These are phyloP conservation scores for Lepisosteus oculatus DNA, from an alignment of 2,113 vertebrate species.

Conservation along the genomic window DNA sequence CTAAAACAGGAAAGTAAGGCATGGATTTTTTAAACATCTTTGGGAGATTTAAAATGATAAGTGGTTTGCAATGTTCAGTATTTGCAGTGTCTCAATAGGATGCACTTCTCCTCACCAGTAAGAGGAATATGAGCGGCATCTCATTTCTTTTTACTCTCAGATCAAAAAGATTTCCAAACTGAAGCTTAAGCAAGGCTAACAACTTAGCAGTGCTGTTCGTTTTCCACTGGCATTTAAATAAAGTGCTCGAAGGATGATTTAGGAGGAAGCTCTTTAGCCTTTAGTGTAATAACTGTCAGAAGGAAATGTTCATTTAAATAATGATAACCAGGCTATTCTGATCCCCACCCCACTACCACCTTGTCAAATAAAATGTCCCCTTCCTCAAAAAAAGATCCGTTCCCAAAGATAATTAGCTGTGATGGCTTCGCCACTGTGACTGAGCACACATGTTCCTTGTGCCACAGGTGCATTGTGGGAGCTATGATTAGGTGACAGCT, in stretches of 20 bases:
- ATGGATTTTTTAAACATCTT: too few relatives aligned
- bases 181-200: neutral
- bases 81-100: too few relatives aligned
- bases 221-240: neutral
- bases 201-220: neutral
- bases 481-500: constrained; percentile 59
- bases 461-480: constrained; percentile 75
- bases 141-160: too few relatives aligned
- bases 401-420: constrained; percentile 70
- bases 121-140: too few relatives aligned
- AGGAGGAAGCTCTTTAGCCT: neutral
- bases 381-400: constrained; percentile 30
- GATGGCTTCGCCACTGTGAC: constrained; percentile 53
- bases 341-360: neutral
- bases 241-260: neutral
- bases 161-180: too few relatives aligned
- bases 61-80: too few relatives aligned
- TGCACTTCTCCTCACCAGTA: too few relatives aligned
- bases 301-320: constrained; percentile 10
- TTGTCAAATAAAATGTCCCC: constrained; percentile 20
- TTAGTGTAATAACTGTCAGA: neutral
- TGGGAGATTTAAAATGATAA: too few relatives aligned
- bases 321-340: neutral
- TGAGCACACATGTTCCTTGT: constrained; percentile 67
- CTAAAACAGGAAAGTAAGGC: too few relatives aligned